Percentiles rank a stretch among this genome's conserved stretches.
These are phyloP conservation scores for Cassiopea xamachana DNA, from an alignment of 30 jellyfish, hydroid and myxozoan species.

Conservation along the genomic window DNA sequence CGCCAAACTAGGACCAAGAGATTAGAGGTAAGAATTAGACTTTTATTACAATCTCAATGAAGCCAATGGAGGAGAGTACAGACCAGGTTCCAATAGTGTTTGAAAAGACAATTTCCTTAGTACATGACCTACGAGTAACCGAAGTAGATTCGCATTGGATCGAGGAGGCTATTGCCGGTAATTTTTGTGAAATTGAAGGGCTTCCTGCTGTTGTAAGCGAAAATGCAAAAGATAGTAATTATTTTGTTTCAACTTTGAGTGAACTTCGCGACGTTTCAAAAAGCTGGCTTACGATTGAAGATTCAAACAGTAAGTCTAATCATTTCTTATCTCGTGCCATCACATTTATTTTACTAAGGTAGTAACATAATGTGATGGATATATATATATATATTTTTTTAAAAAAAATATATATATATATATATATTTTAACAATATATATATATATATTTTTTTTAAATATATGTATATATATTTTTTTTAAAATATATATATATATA, in stretches of 20 bases:
- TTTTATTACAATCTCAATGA: not conserved
- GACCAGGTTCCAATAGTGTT: not conserved
- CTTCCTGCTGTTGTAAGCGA: conserved; percentile 14
- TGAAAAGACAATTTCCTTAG: conserved; percentile 18
- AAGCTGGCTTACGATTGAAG: conserved; percentile 28
- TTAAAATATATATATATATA: too few relatives aligned
- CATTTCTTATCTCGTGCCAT: too few relatives aligned
- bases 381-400: too few relatives aligned
- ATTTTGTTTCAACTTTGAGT: conserved; percentile 16
- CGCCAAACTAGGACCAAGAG: conserved; percentile 6
- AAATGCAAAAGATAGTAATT: conserved; percentile 14
- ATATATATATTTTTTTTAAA: too few relatives aligned
- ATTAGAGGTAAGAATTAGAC: not conserved
- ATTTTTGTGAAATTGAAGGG: conserved; percentile 55
- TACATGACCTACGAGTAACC: conserved; percentile 9
- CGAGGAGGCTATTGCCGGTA: conserved; percentile 12
- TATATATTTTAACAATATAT: too few relatives aligned
- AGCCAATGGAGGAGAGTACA: not conserved
- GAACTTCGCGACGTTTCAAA: conserved; percentile 10
- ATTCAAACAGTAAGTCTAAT: conserved; percentile 12
- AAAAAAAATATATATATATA: too few relatives aligned
- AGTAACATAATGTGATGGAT: too few relatives aligned
- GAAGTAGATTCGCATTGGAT: conserved; percentile 34
- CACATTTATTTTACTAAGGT: too few relatives aligned
- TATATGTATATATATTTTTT: too few relatives aligned